Evolutionary conservation across 2,797 vertebrate genomes (phyloP).

Genomic region (Hydrocynus forskahlii): DNA sequence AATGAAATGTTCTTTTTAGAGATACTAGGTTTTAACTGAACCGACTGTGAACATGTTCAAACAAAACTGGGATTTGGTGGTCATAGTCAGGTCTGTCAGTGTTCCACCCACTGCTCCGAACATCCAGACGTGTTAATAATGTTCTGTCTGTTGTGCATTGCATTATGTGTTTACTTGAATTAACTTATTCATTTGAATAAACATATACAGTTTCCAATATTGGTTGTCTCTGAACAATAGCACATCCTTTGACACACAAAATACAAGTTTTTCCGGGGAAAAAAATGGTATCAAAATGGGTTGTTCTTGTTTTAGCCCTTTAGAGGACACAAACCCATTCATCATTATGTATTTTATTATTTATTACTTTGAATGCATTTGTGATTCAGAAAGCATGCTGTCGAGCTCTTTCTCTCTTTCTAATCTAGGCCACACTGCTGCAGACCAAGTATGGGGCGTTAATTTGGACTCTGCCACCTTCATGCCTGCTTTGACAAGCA

Average conservation of each 20-base stretch:
- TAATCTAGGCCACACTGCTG: not conserved
- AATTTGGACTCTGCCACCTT: not conserved
- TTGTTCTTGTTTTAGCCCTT: too few species aligned
- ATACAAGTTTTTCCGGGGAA: not conserved
- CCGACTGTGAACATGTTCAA: not conserved
- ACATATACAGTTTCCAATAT: slow-evolving; percentile 32
- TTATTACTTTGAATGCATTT: not conserved
- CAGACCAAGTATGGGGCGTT: not conserved
- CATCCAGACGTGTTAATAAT: slow-evolving; percentile 11
- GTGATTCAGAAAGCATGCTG: not conserved
- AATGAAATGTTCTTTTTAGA: not conserved
- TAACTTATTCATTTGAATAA: slow-evolving; percentile 73
- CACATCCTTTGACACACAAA: not conserved
- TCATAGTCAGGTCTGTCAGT: slow-evolving; percentile 32
- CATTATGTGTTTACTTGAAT: slow-evolving; percentile 60
- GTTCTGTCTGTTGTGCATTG: slow-evolving; percentile 30
- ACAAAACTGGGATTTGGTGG: slow-evolving; percentile 10
- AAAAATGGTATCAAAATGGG: not conserved
- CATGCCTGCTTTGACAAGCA: not conserved
- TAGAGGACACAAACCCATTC: not conserved
- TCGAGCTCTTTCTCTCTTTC: not conserved
- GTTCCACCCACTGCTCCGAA: slow-evolving; percentile 13
- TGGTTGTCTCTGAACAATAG: not conserved
- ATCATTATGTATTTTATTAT: not conserved
- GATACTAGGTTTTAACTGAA: not conserved